Evolutionary conservation across 2,888 invertebrate species (phyloP), one percentile per base, ranked within the genome.

Genomic region (Junonia oenone): DNA sequence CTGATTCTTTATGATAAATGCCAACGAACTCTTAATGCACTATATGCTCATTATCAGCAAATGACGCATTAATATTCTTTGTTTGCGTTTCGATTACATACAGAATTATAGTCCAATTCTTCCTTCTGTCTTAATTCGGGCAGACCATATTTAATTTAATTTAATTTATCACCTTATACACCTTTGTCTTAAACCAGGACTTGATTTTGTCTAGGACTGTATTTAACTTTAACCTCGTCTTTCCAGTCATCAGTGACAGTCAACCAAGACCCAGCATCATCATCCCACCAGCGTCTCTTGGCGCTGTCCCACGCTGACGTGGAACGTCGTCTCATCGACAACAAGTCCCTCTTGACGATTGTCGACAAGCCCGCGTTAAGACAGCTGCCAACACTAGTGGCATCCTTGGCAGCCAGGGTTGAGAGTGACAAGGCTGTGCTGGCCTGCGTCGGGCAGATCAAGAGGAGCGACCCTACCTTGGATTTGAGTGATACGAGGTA

Each of bases 361-460:
- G 90, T 97, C 66, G 96, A 96, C 73, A 96, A 96, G 75, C 95
- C 95, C 27, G 94, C 94, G 2, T 78, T 97, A 67, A 93, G 96
- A 69, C 95, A 96, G 78, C 91, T 98, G 51, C 87, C 91, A 15
- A 91, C 92, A 1, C 89, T 97, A 58, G 92, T 93, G 37, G 91
- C 93, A 38, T 91, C 93, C 63, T 89, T 98, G 37, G 93, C 95
- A 45, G 92, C 94, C 19, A 91, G 98, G 61, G 97, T 98, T 45
- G 96, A 98, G 77, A 95, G 95, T 73, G 98, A 98, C 87, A 98
- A 98, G 81, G 96, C 97, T 55, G 96, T 96, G 51, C 85, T 98
- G 59, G 92, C 93, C 33, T 93, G 93, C 65, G 92, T 94, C 35
- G 93, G 94, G 0, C 94, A 94, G 72, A 91, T 94, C 49, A 94